A percentile compares a stretch with the other conserved stretches of the same genome.
phyloP scores from a whole-genome alignment of 2,797 vertebrate species.

The Cossypha niveicapilla region DNA sequence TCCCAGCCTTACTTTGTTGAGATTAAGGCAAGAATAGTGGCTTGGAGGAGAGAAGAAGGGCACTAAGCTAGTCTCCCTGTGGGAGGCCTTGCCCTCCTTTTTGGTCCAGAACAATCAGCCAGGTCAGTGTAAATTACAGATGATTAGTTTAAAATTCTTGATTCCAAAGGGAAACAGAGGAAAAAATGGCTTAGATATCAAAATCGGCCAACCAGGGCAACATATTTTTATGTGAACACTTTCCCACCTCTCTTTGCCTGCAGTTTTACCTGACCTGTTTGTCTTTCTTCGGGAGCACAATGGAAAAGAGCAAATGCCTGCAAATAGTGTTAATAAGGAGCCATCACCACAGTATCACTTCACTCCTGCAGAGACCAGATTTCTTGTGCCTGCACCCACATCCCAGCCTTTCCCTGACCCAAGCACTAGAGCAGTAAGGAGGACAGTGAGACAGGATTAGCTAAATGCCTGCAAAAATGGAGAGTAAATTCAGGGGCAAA shows the following conservation, averaged over 20 bases:
- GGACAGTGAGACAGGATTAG: not conserved
- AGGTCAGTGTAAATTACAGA: not conserved
- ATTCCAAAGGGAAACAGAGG: not conserved
- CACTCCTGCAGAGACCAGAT: not conserved
- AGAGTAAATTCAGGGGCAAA: not conserved
- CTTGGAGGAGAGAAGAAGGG: not conserved
- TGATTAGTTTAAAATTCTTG: not conserved
- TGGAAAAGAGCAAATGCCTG: not conserved
- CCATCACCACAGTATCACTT: not conserved
- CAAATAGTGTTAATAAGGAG: not conserved
- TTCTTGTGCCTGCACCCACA: not conserved
- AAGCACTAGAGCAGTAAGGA: not conserved
- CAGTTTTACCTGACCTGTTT: not conserved
- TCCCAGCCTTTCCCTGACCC: not conserved
- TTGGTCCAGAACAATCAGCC: not conserved
- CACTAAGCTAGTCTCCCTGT: not conserved
- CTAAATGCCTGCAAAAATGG: fast-evolving
- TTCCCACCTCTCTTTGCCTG: not conserved
- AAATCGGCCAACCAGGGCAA: not conserved
- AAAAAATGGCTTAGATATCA: not conserved
- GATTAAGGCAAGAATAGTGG: not conserved
- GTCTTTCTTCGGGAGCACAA: not conserved
- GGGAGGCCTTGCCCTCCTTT: not conserved
- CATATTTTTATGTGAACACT: not conserved
- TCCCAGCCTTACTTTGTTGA: not conserved